Conservation (phyloP, 2,113 vertebrate species). For the Bos taurus region DNA sequence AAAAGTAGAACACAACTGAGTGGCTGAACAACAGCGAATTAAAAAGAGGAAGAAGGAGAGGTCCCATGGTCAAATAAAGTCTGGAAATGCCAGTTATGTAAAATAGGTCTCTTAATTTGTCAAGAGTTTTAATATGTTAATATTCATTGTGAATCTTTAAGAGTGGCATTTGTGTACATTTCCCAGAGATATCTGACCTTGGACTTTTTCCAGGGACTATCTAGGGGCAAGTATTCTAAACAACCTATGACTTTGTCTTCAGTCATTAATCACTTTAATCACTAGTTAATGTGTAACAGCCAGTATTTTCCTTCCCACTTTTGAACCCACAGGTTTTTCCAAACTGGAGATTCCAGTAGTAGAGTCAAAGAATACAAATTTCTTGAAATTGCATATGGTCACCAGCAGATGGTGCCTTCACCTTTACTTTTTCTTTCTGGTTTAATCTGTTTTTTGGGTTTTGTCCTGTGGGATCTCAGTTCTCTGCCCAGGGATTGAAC, state of each 20-base stretch:
- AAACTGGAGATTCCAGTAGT: not conserved
- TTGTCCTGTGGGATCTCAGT: not conserved
- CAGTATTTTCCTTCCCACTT: conserved; percentile 23
- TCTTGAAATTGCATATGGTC: not conserved
- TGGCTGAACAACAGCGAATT: not conserved
- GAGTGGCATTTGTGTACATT: not conserved
- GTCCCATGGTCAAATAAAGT: not conserved
- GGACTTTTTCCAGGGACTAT: not conserved
- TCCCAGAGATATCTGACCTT: not conserved
- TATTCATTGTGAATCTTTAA: not conserved
- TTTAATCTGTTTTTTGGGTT: not conserved
- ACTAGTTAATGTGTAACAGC: conserved; percentile 18
- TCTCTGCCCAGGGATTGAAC: not conserved
- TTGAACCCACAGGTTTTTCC: not conserved
- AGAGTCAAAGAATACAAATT: not conserved
- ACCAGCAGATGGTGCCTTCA: conserved; percentile 26
- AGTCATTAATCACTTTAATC: conserved; percentile 17
- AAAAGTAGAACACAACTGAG: not conserved
- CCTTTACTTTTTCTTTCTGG: not conserved
- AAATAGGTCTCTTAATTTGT: not conserved
- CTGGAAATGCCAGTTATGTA: not conserved
- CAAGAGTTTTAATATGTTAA: not conserved
- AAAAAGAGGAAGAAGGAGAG: not conserved
- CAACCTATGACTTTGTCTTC: not conserved
- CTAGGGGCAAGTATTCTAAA: not conserved